Base-by-base conservation (phyloP, 2,888 invertebrate species). In the Cephalotes varians region DNA sequence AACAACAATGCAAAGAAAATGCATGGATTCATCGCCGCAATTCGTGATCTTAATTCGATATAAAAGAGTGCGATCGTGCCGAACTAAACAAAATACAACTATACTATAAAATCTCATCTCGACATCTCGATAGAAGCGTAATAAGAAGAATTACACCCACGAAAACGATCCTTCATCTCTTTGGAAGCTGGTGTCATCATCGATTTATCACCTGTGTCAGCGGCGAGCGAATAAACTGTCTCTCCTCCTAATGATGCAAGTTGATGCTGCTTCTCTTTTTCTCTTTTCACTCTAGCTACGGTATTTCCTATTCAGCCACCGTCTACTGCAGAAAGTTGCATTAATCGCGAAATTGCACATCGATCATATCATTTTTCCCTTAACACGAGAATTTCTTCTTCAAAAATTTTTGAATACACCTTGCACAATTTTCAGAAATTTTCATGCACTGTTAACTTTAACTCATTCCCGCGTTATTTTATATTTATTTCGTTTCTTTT, bases 231-330 rank as follows among this genome's bases (percentile, higher is more conserved):
- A 80, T 79, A 54, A 74, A 51, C 34, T 18, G 25, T 12, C 49
- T 51, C 37, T 73, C 60, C 56, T 25, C 2, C 54, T 69, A 77
- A 84, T 60, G 60, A 82, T 56, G 65, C 51, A 76, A 81, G 9
- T 3, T n/a, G 69, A 82, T 18, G 58, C 82, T 80, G 76, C 25
- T 60, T 25, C 44, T n/a, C 72, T 25, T 49, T 15, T 12, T n/a
- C 44, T 18, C 25, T 25, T 69, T 60, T 49, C 49, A 25, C 49
- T 64, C n/a, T 28, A 65, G 6, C 28, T 37, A 28, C 18, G 2
- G 2, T 79, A 58, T 34, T 21, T 71, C 28, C 15, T 54, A 54
- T 64, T 44, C 25, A 58, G 18, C 0, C 44, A 18, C 3, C 12
- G 25, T 77, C 31, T 15, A 54, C 21, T 69, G 34, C 56, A 54